Evolutionary conservation across 2,888 invertebrate species (phyloP).

Genomic region (Eristalinus sepulchralis): DNA sequence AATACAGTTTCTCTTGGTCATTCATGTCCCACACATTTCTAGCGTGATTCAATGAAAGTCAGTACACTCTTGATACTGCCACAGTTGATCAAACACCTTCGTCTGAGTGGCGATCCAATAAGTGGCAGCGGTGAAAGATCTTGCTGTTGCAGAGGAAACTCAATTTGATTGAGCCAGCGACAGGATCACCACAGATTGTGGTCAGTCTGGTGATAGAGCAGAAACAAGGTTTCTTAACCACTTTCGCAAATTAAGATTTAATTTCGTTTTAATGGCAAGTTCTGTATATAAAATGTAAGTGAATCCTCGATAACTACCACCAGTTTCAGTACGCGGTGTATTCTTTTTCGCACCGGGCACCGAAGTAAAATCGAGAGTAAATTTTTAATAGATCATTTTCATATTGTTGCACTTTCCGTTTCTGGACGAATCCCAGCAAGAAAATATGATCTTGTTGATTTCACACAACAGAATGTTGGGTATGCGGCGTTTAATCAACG

Average conservation of each 20-base stretch:
- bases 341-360: background rate
- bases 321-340: background rate
- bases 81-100: constrained; percentile 8
- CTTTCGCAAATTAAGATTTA: constrained; percentile 15
- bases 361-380: constrained; percentile 19
- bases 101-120: background rate
- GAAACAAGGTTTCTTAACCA: background rate
- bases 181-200: background rate
- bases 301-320: background rate
- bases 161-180: background rate
- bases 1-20: background rate
- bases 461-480: background rate
- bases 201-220: background rate
- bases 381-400: background rate
- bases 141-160: background rate
- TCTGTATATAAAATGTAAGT: background rate
- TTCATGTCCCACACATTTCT: background rate
- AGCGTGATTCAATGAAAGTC: constrained; percentile 15
- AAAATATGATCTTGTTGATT: background rate
- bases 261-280: background rate
- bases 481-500: constrained; percentile 5
- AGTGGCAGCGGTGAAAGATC: background rate
- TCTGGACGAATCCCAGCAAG: constrained; percentile 6
- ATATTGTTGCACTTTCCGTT: constrained; percentile 43
- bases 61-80: background rate